These are phyloP conservation scores for Oncorhynchus tshawytscha DNA, from an alignment of 2,113 vertebrate genomes.

Conservation along the genomic window DNA sequence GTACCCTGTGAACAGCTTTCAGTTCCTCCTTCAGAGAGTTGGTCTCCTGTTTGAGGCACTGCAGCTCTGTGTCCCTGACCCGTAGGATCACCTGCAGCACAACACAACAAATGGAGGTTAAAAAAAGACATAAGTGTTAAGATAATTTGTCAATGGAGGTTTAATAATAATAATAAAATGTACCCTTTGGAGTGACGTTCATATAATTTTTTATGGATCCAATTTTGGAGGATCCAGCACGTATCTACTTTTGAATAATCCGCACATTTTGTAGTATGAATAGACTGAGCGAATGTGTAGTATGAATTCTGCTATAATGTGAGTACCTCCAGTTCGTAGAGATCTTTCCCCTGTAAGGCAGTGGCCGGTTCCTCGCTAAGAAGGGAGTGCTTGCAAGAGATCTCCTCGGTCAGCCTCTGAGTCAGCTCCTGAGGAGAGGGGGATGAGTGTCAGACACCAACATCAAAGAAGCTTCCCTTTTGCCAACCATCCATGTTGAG, in stretches of 20 bases:
- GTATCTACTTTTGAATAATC: background rate
- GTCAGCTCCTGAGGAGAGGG: conserved; percentile 78
- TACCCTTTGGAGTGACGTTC: too few species aligned
- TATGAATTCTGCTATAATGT: background rate
- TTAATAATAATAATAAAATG: too few species aligned
- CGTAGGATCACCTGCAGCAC: conserved; percentile 80
- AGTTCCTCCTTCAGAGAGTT: conserved; percentile 86
- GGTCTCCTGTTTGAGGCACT: conserved; percentile 92
- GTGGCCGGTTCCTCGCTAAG: conserved; percentile 75
- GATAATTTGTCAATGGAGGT: background rate
- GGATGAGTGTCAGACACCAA: too few species aligned
- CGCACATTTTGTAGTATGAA: too few species aligned
- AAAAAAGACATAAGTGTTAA: background rate
- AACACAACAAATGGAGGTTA: background rate
- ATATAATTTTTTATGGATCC: background rate
- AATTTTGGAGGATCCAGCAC: background rate
- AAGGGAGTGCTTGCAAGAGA: conserved; percentile 75
- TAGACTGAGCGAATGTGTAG: background rate
- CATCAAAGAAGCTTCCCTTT: too few species aligned
- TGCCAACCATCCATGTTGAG: too few species aligned
- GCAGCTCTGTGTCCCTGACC: conserved; percentile 90
- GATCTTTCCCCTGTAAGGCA: conserved; percentile 77
- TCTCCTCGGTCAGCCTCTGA: conserved; percentile 82
- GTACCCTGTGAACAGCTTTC: conserved; percentile 84
- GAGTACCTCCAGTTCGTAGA: conserved; percentile 83